These are phyloP conservation scores for Catocala nupta DNA, from an alignment of 2,888 invertebrate species.

Conservation along the genomic window DNA sequence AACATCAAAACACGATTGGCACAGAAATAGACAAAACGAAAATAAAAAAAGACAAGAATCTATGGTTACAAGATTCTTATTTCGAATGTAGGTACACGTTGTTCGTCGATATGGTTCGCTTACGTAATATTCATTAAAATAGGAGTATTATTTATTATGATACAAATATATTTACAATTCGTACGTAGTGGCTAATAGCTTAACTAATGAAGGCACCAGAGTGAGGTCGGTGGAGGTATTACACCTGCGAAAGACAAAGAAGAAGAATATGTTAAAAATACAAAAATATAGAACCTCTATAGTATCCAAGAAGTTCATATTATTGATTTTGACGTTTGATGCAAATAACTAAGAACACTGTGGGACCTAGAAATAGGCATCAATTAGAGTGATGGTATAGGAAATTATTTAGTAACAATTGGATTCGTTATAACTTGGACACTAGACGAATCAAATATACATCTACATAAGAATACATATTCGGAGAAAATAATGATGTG, in stretches of 20 bases:
- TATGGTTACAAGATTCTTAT: conserved; percentile 55
- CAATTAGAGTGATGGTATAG: too few species aligned
- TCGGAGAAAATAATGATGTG: too few species aligned
- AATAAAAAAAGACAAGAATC: conserved; percentile 64
- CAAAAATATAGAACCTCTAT: not conserved
- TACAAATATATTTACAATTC: conserved; percentile 82
- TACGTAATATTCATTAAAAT: conserved; percentile 64
- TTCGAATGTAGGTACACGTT: conserved; percentile 75
- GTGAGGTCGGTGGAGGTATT: conserved; percentile 86
- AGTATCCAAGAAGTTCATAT: too few species aligned
- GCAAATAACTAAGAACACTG: too few species aligned
- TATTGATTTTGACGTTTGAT: too few species aligned
- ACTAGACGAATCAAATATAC: too few species aligned
- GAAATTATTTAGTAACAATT: too few species aligned
- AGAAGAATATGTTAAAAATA: not conserved
- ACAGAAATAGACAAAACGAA: conserved; percentile 66
- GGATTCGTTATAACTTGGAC: too few species aligned
- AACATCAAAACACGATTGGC: conserved; percentile 73
- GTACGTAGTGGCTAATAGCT: conserved; percentile 73
- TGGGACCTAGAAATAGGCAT: too few species aligned
- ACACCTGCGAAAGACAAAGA: conserved; percentile 64
- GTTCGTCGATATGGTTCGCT: conserved; percentile 84
- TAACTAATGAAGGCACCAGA: conserved; percentile 85
- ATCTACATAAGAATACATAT: too few species aligned
- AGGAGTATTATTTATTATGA: conserved; percentile 75